Evolutionary conservation across 2,113 vertebrate genomes (phyloP), one percentile per base, ranked within the genome.

Genomic region (Setophaga kirtlandii): DNA sequence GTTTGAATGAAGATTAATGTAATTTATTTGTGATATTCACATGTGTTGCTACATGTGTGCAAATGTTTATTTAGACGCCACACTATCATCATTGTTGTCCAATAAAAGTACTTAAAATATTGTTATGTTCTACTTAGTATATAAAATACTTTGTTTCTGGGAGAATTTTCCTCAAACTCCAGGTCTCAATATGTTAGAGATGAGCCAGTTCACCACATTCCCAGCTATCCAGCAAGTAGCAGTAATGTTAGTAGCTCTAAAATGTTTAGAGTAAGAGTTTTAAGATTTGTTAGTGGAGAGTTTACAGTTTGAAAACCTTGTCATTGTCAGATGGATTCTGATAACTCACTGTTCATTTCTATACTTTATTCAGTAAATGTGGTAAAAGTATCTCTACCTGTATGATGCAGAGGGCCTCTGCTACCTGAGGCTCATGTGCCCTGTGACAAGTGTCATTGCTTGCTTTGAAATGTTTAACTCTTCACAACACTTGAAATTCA

Each of bases 21-120:
- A 8, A n/a, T 39, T 7, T 76, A 35, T 70, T 85, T 76, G 33
- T 86, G 47, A 44, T 63, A 42, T 10, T 23, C 22, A 0, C 22
- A 0, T 60, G 10, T 30, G 4, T 88, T 76, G 37, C 23, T 85
- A 58, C 76, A 59, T 58, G 52, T 75, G 28, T 82, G n/a, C 30
- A 44, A 46, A 62, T 35, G 41, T 41, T 83, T 71, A 20, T 83
- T 90, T 90, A 15, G 30, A 44, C 8, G 28, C 7, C 6, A 11
- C 9, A n/a, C 3, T 6, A 17, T 2, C 0, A 11, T 39, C 25
- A 42, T 68, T 3, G 1, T 60, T 64, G 37, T 25, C 44, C 27
- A 77, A 67, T 63, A 58, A 46, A 83, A 60, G 24, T 83, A 25
- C 27, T 74, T 50, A 56, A 93, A 92, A 74, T 59, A 68, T 12